Evolutionary conservation across 2,888 invertebrate genomes (phyloP).

Genomic region (Drosophila planitibia): DNA sequence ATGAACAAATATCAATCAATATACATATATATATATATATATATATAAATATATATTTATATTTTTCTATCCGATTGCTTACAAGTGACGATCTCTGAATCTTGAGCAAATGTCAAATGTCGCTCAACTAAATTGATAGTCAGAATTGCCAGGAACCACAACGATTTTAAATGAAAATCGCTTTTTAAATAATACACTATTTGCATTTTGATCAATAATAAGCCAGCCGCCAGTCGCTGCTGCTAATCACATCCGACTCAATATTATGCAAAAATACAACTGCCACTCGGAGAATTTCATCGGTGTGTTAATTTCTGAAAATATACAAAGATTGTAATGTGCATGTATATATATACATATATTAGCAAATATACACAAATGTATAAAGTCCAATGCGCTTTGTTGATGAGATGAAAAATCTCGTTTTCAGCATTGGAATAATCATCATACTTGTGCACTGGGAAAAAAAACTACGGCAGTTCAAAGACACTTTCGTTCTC

Average conservation of each 20-base stretch:
- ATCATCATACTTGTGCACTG: slow-evolving; percentile 3
- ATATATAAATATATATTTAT: not conserved
- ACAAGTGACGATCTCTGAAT: slow-evolving; percentile 57
- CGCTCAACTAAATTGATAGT: not conserved
- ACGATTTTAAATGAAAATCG: not conserved
- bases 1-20: not conserved
- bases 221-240: not conserved
- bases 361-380: not conserved
- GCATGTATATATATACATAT: not conserved
- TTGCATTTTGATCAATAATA: slow-evolving; percentile 19
- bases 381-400: not conserved
- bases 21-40: no score
- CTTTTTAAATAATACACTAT: slow-evolving; percentile 1
- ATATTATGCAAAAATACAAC: not conserved
- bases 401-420: slow-evolving; percentile 36
- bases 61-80: not conserved
- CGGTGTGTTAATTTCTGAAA: slow-evolving; percentile 13
- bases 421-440: slow-evolving; percentile 32
- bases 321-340: not conserved
- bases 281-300: slow-evolving; percentile 5
- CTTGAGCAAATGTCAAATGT: slow-evolving; percentile 32
- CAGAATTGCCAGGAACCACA: slow-evolving; percentile 11
- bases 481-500: not conserved
- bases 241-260: slow-evolving; percentile 13
- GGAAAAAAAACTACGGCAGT: not conserved